Evolutionary conservation across 2,888 invertebrate genomes (phyloP), one percentile per base, ranked within the genome.

Genomic region (Tetragnatha montana): DNA sequence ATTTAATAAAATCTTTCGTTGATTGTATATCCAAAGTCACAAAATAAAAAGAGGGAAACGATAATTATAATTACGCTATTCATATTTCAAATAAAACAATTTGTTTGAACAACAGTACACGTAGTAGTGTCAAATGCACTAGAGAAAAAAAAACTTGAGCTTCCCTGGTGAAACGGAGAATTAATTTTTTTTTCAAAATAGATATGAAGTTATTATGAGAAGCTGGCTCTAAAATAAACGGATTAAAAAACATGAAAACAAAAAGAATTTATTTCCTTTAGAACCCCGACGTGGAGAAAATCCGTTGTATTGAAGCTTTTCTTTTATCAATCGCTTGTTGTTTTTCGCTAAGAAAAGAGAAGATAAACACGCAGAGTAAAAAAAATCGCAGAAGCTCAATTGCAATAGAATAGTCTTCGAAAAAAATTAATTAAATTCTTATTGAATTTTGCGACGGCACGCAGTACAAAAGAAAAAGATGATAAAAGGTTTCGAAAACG

Each of bases 381-480:
- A 19, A 78, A 69, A 78, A 82, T 50, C 51, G 50, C n/a, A 81
- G 50, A 51, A 76, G 75, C 73, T 21, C 17, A 68, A 22, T 10
- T 49, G 60, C 60, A 80, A 80, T 73, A 73, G 22, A n/a, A 78
- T 73, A 60, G 83, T 73, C 73, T 51, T 22, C 70, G 68, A 35
- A 19, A 82, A 81, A 82, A 81, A 82, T 82, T 88, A 88, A 82
- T 88, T 82, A 82, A 88, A 83, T 83, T 88, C 83, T 82, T 78
- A 78, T 71, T 83, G 75, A 88, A 79, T 82, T 82, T 78, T 47
- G 60, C 14, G 60, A 79, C 69, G 70, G 68, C 68, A 78, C 50
- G 35, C 6, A 50, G 79, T 78, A 82, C 82, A 82, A 82, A 88
- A 88, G 82, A 82, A 88, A 60, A 71, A 86, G n/a, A 81, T 78